Conservation (phyloP, 2,888 invertebrate genomes). For the Aethes cnicana region DNA sequence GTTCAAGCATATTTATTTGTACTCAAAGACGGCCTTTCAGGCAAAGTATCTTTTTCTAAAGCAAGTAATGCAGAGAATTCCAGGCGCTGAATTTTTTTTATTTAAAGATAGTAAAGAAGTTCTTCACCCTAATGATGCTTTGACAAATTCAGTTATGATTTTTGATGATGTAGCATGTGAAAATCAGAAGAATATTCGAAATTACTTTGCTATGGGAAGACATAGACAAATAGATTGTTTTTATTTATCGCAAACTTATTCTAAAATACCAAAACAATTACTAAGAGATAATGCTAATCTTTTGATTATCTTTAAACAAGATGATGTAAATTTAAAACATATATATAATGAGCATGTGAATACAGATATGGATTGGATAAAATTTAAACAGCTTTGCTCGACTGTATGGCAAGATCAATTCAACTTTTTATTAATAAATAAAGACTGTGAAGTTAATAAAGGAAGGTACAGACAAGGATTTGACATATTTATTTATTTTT, state of each 20-base stretch:
- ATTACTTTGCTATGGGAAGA: constrained; percentile 29
- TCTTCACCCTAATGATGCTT: not conserved
- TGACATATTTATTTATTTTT: constrained; percentile 4
- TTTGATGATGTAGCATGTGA: constrained; percentile 28
- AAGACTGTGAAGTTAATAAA: constrained; percentile 35
- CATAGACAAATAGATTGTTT: constrained; percentile 31
- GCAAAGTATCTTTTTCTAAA: not conserved
- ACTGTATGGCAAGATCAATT: constrained; percentile 28
- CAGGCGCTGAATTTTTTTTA: not conserved
- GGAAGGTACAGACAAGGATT: constrained; percentile 35
- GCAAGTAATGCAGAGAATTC: not conserved
- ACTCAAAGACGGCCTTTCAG: not conserved
- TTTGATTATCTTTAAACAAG: constrained; percentile 41
- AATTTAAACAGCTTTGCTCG: constrained; percentile 36
- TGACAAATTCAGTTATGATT: constrained; percentile 26
- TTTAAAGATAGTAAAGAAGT: not conserved
- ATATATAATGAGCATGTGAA: constrained; percentile 42
- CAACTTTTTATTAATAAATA: constrained; percentile 35
- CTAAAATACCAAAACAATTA: constrained; percentile 42
- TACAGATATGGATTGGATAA: constrained; percentile 36
- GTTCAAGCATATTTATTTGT: constrained; percentile 3
- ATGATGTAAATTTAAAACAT: constrained; percentile 42
- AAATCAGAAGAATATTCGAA: constrained; percentile 30
- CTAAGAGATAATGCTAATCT: constrained; percentile 40
- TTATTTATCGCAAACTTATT: constrained; percentile 41